Conservation (phyloP, 2,888 invertebrate species). For the Callimorpha dominula region DNA sequence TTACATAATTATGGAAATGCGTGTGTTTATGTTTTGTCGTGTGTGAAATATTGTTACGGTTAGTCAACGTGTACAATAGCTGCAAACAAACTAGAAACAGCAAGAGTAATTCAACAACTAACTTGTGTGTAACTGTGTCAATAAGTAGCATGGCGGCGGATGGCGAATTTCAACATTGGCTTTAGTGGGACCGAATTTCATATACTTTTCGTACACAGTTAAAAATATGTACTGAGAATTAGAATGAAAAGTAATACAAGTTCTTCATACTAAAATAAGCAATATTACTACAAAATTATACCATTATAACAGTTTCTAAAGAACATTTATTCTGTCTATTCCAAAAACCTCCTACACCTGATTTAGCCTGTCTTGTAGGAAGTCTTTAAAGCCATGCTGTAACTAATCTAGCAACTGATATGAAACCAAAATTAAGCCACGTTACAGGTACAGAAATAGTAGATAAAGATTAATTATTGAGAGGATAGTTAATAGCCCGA, state of each 20-base stretch:
- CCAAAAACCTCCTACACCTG: too few relatives aligned
- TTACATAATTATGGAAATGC: too few relatives aligned
- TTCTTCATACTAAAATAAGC: too few relatives aligned
- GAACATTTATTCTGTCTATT: too few relatives aligned
- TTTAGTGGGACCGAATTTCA: neutral
- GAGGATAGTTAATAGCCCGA: slow-evolving; percentile 19
- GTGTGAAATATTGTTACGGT: neutral
- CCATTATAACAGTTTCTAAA: too few relatives aligned
- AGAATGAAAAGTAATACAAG: too few relatives aligned
- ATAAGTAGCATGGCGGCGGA: neutral
- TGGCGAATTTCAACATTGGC: neutral
- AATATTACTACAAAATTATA: too few relatives aligned
- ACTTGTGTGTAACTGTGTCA: neutral
- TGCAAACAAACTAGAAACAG: neutral
- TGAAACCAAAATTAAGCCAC: neutral
- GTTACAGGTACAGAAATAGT: neutral
- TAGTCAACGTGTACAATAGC: neutral
- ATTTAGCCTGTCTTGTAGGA: too few relatives aligned
- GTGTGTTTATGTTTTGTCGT: neutral
- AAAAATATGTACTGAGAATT: too few relatives aligned
- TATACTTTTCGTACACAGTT: neutral
- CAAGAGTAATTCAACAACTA: neutral
- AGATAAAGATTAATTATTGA: slow-evolving; percentile 4
- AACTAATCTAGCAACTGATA: too few relatives aligned
- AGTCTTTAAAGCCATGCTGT: too few relatives aligned